Base-by-base conservation (phyloP, 2,888 invertebrate species). In the Leptopilina myrica region DNA sequence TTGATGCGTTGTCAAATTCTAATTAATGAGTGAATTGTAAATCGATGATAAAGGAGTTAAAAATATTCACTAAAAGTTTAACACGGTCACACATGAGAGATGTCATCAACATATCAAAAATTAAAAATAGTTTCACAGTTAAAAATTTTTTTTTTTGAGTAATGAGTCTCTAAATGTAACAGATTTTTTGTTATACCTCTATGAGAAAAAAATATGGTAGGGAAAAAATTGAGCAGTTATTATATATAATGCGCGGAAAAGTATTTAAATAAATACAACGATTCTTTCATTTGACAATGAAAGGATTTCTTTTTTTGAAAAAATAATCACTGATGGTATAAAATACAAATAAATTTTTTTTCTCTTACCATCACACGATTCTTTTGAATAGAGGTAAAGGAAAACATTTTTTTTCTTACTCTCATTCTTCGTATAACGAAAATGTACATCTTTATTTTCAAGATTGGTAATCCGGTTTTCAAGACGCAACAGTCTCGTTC, bases 401-500 rank as follows among this genome's bases (percentile, higher is more conserved):
- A 73, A 73, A 73, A 73, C 73, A 73, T 49, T 49, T 49, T 49
- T 49, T 40, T 33, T 20, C 20, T 73, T 73, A 73, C 56, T 73
- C 73, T 33, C 33, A 33, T 33, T 49, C 69, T n/a, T 46, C 46
- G 46, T 46, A 46, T 73, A 56, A 56, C 56, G 73, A 40, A 73
- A 73, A 73, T 56, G 73, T 73, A 69, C 69, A 69, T 69, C 69
- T 69, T 69, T 69, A 53, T 69, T 53, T 73, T 12, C 11, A 56
- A 73, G 73, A 73, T 73, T 56, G 64, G 76, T 76, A 76, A 76
- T 76, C 76, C 76, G 64, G 64, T 64, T 80, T 53, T 64, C 49
- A 20, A 81, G 81, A 80, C 84, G 90, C 84, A 90, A 90, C 88
- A 87, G 89, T 89, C 84, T 85, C 49, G 33, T 8, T 49, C 87